A percentile compares a stretch with the other conserved stretches of the same genome.
Evolutionary conservation across 2,797 vertebrate genomes (phyloP).

Genomic region (Triplophysa bombifrons): DNA sequence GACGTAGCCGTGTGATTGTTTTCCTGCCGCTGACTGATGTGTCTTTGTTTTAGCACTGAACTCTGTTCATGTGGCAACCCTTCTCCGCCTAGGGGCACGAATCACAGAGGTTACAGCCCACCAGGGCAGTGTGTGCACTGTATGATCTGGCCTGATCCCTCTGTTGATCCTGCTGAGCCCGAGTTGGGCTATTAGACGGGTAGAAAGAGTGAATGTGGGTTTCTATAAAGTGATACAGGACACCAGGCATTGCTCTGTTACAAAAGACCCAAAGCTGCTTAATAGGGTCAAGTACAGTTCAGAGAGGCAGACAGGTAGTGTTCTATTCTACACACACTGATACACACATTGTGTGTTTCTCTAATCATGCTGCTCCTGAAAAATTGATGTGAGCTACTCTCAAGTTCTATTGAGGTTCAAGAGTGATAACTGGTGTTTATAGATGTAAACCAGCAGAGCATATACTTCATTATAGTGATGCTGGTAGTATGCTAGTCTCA

Average conservation of each 20-base stretch:
- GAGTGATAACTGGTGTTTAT: constrained; percentile 9
- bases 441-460: too few species aligned
- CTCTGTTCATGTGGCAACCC: constrained; percentile 47
- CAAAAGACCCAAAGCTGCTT: constrained; percentile 40
- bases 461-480: background rate
- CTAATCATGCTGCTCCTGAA: constrained; percentile 36
- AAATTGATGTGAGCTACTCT: constrained; percentile 48
- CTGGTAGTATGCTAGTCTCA: background rate
- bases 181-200: constrained; percentile 32
- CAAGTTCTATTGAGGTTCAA: constrained; percentile 41
- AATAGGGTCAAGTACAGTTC: constrained; percentile 57
- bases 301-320: constrained; percentile 48
- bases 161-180: constrained; percentile 1
- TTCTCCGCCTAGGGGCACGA: constrained; percentile 29
- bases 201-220: constrained; percentile 19
- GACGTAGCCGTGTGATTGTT: constrained; percentile 40
- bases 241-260: constrained; percentile 38
- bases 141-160: constrained; percentile 36
- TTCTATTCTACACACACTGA: constrained; percentile 23
- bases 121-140: constrained; percentile 39
- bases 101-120: constrained; percentile 48
- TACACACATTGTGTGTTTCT: constrained; percentile 9
- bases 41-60: constrained; percentile 52
- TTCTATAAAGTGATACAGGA: constrained; percentile 45
- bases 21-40: constrained; percentile 44